A percentile compares a stretch with the other conserved stretches of the same genome.
These are phyloP conservation scores for Marronus borbonicus DNA, from an alignment of 2,888 invertebrate genomes.

Conservation along the genomic window DNA sequence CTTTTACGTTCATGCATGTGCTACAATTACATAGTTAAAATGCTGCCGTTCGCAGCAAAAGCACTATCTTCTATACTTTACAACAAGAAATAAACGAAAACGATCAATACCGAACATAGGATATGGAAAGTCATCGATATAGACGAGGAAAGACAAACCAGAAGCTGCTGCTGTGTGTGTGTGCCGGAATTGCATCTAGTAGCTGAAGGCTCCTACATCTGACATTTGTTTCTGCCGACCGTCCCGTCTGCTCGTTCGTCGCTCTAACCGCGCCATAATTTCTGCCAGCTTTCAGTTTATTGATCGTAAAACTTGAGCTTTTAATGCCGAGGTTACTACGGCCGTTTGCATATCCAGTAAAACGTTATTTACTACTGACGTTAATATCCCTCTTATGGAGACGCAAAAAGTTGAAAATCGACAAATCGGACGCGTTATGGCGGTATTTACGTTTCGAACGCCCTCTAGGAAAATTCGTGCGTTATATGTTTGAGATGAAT, in stretches of 20 bases:
- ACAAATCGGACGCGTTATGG: slow-evolving; percentile 20
- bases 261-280: slow-evolving; percentile 36
- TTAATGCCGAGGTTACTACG: slow-evolving; percentile 42
- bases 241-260: neutral
- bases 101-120: no score
- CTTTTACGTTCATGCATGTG: no score
- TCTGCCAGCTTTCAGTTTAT: slow-evolving; percentile 42
- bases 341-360: slow-evolving; percentile 44
- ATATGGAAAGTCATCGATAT: no score
- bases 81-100: no score
- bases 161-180: neutral
- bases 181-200: slow-evolving; percentile 1
- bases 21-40: no score
- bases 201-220: neutral
- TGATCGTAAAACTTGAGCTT: slow-evolving; percentile 45
- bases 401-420: slow-evolving; percentile 20
- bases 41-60: no score
- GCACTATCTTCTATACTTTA: no score
- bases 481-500: slow-evolving; percentile 6
- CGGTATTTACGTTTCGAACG: slow-evolving; percentile 10
- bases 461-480: slow-evolving; percentile 13
- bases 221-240: slow-evolving; percentile 10
- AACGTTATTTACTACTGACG: slow-evolving; percentile 43
- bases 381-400: slow-evolving; percentile 34
- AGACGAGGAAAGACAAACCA: no score